These are phyloP conservation scores for Cynopterus brachyotis DNA, from an alignment of 2,113 vertebrate genomes.

Conservation along the genomic window DNA sequence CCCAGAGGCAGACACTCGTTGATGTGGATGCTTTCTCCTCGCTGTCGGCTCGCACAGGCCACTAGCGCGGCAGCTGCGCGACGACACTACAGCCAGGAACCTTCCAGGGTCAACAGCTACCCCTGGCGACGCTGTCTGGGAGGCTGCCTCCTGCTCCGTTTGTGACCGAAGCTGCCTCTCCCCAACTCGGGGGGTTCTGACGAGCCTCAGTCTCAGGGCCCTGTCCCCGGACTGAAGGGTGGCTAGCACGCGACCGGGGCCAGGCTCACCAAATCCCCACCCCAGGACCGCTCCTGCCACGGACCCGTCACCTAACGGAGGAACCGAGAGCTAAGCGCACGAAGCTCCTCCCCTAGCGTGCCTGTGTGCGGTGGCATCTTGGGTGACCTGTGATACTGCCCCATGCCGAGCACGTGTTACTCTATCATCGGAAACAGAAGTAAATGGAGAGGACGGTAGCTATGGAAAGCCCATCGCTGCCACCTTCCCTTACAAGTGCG, in stretches of 20 bases:
- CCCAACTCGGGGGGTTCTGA: fast-evolving
- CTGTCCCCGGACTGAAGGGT: not conserved
- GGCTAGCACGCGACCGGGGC: fast-evolving
- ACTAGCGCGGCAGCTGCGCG: fast-evolving
- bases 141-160: not conserved
- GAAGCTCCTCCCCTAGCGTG: fast-evolving
- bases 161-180: not conserved
- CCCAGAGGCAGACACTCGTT: fast-evolving
- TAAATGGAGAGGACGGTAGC: too few relatives aligned
- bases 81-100: not conserved
- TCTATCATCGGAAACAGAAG: not conserved
- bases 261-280: not conserved
- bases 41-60: fast-evolving
- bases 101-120: fast-evolving
- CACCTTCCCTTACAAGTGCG: not conserved
- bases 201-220: not conserved
- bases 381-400: too few relatives aligned
- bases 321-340: not conserved
- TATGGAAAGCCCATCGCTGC: not conserved
- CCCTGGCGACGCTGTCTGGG: fast-evolving
- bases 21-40: fast-evolving
- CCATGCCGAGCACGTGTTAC: not conserved
- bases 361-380: fast-evolving
- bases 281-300: not conserved
- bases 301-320: not conserved